Evolutionary conservation across 1,140 invertebrate species (phyloP), one percentile per base, ranked within the genome.

Genomic region (Heterodera carotae): DNA sequence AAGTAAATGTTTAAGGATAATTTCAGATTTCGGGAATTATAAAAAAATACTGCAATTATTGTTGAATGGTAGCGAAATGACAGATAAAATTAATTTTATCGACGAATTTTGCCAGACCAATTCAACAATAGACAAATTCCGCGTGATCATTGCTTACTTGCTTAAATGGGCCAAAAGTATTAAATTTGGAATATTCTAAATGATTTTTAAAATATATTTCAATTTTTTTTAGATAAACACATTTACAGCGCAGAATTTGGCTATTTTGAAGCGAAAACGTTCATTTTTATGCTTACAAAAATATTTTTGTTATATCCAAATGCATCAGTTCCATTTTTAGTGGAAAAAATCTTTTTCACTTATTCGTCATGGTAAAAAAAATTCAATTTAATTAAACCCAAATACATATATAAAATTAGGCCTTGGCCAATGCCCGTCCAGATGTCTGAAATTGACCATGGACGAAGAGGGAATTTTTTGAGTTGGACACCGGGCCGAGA

Each of bases 341-440:
- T 69, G 67, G 25, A 69, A 69, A 69, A 69, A 69, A 31, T 69
- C 67, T 69, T 69, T 69, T 25, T 69, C 25, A 31, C 43, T 12
- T 69, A n/a, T 69, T 69, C 67, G 43, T n/a, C 25, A 39, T 69
- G 67, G 67, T 69, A 39, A 25, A 25, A 69, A 10, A 67, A 43
- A 43, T 43, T 39, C 12, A 43, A 43, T 43, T 43, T 43, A 1
- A 56, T 56, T 56, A 56, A 5, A 22, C 12, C 0, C 18, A 53
- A 53, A 18, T 56, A 53, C 18, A 22, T 53, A 56, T 22, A 5
- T 56, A 56, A 56, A 56, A 56, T 56, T 56, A 56, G 48, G 48
- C 2, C 15, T 56, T 56, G 48, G 48, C 48, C 48, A 5, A 5
- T 56, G 22, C 48, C 48, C 4, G 48, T 56, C 2, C 48, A 56